Evolutionary conservation across 2,797 vertebrate genomes (phyloP), one percentile per base, ranked within the genome.

Genomic region (Apodemus agrarius): DNA sequence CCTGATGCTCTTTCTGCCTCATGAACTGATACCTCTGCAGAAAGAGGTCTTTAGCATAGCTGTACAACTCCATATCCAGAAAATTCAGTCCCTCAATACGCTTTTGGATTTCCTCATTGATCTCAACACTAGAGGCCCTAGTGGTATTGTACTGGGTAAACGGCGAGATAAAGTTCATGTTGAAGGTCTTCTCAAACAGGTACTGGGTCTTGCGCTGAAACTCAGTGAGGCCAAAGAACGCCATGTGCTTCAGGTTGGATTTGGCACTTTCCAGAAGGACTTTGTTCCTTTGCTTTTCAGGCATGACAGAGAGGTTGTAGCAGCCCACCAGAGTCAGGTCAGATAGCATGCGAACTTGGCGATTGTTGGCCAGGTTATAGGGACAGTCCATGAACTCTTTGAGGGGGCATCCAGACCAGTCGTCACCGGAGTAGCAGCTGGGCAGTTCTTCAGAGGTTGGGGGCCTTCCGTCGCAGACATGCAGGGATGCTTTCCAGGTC

Each of bases 161-260:
- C 0, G 99, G 99, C 0, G 99, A 99, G 52, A 99, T 99, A 98
- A 99, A 99, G 97, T 99, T 99, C 98, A 99, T 98, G 97, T 98
- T 99, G 98, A 99, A 99, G 81, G 99, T 99, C 90, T 99, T 99
- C 97, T 99, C 99, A 49, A 99, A 99, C 93, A 99, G 98, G 97
- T 99, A 99, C 98, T 99, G 99, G 93, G 99, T 99, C 98, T 99
- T 99, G 34, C 99, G 99, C 97, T 99, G 99, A 98, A 99, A 99
- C 92, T 99, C 99, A 0, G 99, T 99, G 85, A 99, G 99, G 91
- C 99, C 99, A 0, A 99, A 99, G 98, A 99, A 99, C 9, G 99
- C 99, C 99, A 99, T 99, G 34, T 99, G 98, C 19, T 99, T 99
- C 89, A 99, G 98, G 98, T 99, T 99, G 75, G 99, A 99, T 96